These are phyloP conservation scores for Aurelia sp. DNA, from an alignment of 30 jellyfish, hydroid and myxozoan species.

Conservation along the genomic window DNA sequence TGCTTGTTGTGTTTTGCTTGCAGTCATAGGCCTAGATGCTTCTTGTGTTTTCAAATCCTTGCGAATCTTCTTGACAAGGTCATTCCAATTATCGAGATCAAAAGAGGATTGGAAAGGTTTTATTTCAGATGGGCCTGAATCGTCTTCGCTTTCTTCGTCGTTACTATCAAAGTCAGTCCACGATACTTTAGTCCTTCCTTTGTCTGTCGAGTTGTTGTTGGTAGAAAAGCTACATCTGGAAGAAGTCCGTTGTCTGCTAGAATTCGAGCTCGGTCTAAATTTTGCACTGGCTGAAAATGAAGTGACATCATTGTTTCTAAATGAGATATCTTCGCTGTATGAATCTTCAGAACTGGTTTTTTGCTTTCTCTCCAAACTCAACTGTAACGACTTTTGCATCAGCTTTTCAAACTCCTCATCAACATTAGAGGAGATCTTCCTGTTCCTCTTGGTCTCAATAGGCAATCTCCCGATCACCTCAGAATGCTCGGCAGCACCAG, in stretches of 20 bases:
- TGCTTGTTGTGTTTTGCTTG: not conserved
- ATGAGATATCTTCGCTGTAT: not conserved
- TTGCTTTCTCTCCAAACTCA: constrained; percentile 13
- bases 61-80: constrained; percentile 31
- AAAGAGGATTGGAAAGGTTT: not conserved
- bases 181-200: not conserved
- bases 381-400: constrained; percentile 43
- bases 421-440: not conserved
- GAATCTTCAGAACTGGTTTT: not conserved
- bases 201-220: not conserved
- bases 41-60: constrained; percentile 28
- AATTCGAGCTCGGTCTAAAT: not conserved
- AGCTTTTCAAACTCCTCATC: constrained; percentile 60
- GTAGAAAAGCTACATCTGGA: not conserved
- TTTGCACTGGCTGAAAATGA: not conserved
- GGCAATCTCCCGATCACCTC: not conserved
- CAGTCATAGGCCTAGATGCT: constrained; percentile 10
- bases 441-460: too few relatives aligned
- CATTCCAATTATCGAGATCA: constrained; percentile 48
- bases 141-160: not conserved
- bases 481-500: not conserved
- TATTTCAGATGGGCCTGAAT: not conserved
- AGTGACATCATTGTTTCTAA: not conserved
- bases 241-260: not conserved
- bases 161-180: not conserved